Conservation (phyloP, 2,888 invertebrate species). For the Ophion ellenae region DNA sequence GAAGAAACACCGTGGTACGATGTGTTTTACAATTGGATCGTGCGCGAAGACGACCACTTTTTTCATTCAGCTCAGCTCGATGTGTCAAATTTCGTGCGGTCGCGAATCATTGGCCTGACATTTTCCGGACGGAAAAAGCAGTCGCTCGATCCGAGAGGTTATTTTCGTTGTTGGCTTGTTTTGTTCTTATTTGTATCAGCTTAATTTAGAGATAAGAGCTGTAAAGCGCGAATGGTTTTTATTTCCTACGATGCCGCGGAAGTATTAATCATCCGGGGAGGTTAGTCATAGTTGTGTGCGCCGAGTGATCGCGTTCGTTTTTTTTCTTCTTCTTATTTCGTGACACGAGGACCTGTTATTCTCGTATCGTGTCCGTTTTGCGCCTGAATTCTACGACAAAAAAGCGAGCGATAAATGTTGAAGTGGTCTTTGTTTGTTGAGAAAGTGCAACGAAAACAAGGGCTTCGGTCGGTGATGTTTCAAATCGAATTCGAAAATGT, state of each 20-base stretch:
- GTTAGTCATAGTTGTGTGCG: constrained; percentile 57
- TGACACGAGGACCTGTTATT: constrained; percentile 1
- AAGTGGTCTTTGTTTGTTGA: neutral
- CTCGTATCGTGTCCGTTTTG: neutral
- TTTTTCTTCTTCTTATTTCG: neutral
- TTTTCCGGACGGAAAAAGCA: constrained; percentile 4
- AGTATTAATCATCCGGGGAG: constrained; percentile 58
- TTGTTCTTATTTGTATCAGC: constrained; percentile 21
- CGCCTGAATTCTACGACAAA: neutral
- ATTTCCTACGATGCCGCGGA: constrained; percentile 17
- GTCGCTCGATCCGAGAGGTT: constrained; percentile 9
- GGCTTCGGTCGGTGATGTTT: neutral
- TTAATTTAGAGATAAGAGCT: constrained; percentile 27
- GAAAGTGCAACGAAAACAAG: neutral
- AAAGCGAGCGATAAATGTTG: neutral
- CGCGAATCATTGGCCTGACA: constrained; percentile 2
- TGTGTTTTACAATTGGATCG: constrained; percentile 5
- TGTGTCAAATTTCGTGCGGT: constrained; percentile 17
- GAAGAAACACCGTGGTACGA: constrained; percentile 11
- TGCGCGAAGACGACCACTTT: neutral
- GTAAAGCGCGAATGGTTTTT: constrained; percentile 11
- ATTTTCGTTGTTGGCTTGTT: constrained; percentile 19
- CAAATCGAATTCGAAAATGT: neutral
- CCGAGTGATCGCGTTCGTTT: constrained; percentile 23
- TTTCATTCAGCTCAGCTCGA: neutral